Evolutionary conservation across 2,888 invertebrate genomes (phyloP).

Genomic region (Embidobia sp.): DNA sequence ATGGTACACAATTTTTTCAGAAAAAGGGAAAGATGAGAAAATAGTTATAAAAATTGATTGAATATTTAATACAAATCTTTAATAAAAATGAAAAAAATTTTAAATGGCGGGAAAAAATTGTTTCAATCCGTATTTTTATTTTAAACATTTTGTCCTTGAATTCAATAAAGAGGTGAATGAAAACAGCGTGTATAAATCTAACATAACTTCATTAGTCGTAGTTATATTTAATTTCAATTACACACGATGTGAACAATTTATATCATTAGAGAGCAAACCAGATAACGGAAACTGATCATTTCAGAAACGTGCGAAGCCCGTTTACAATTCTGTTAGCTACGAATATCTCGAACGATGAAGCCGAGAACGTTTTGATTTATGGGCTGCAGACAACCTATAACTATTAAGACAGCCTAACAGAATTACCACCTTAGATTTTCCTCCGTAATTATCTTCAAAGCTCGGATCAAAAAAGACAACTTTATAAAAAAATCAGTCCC

Average conservation of each 20-base stretch:
- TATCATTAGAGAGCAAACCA: conserved; percentile 28
- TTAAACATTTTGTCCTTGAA: no score
- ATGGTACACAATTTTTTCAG: no score
- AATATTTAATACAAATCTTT: no score
- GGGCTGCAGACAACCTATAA: conserved; percentile 21
- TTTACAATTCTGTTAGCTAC: conserved; percentile 37
- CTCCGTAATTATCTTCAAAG: conserved; percentile 8
- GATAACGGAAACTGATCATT: conserved; percentile 54
- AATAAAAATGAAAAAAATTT: no score
- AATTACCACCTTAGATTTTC: conserved; percentile 13
- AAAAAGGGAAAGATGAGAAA: no score
- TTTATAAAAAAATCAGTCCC: no score
- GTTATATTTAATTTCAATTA: conserved; percentile 38
- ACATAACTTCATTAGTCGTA: conserved; percentile 16
- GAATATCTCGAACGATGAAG: conserved; percentile 42
- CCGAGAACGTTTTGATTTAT: conserved; percentile 51
- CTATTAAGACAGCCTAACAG: conserved; percentile 33
- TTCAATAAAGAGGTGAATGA: no score
- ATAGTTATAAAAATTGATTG: no score
- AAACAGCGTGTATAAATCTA: no score
- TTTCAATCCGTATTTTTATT: no score
- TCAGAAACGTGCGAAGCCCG: conserved; percentile 27
- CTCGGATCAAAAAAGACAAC: not conserved
- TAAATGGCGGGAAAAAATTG: no score
- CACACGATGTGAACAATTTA: conserved; percentile 44